phyloP scores from a whole-genome alignment of 2,888 invertebrate species.

The Ormyrus rosae region DNA sequence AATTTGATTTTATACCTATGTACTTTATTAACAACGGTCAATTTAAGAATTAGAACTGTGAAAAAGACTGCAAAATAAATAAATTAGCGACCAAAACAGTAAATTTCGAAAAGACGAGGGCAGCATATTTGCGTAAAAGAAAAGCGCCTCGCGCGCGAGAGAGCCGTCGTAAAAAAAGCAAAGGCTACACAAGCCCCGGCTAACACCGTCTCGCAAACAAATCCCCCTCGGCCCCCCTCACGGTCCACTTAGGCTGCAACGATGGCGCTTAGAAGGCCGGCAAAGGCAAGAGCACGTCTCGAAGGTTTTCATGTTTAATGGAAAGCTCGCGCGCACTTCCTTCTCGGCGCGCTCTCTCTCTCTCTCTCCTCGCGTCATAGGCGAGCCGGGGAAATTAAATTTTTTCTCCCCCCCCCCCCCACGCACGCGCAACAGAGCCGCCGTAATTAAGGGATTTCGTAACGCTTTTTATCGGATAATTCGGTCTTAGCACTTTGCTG shows the following conservation, averaged over 20 bases:
- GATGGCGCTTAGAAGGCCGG: neutral
- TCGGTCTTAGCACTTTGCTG: neutral
- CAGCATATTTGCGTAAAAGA: too few relatives aligned
- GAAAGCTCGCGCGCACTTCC: slow-evolving; percentile 18
- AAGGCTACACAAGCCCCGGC: too few relatives aligned
- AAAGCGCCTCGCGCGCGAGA: too few relatives aligned
- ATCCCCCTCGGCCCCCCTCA: neutral
- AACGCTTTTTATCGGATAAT: slow-evolving; percentile 31
- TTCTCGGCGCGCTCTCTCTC: neutral
- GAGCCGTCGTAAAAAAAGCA: too few relatives aligned
- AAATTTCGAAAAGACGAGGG: too few relatives aligned
- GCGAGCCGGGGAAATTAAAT: slow-evolving; percentile 9
- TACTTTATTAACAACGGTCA: too few relatives aligned
- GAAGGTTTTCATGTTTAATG: slow-evolving; percentile 48
- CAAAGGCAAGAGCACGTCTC: slow-evolving; percentile 7
- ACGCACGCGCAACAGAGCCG: neutral
- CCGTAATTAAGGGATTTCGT: slow-evolving; percentile 32
- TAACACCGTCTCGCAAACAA: neutral
- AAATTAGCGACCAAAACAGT: too few relatives aligned
- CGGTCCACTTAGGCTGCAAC: neutral
- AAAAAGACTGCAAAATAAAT: too few relatives aligned
- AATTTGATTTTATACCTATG: too few relatives aligned
- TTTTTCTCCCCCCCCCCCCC: neutral
- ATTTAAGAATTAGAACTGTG: too few relatives aligned
- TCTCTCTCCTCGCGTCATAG: too few relatives aligned